Percentiles rank a stretch among this genome's conserved stretches.
Conservation (phyloP, 2,797 vertebrate genomes). For the Hippoglossus hippoglossus region DNA sequence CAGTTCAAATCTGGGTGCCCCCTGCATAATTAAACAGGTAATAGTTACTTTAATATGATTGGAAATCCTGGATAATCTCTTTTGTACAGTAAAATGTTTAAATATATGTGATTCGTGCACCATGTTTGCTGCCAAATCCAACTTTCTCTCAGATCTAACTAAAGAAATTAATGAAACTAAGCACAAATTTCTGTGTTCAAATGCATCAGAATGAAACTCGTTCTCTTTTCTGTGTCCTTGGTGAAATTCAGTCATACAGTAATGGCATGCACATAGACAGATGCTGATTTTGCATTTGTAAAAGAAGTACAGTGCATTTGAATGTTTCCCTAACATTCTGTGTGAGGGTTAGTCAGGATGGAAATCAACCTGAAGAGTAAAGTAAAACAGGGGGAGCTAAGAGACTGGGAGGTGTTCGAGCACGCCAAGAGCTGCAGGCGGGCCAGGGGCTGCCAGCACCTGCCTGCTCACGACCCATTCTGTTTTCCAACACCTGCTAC, state of each 20-base stretch:
- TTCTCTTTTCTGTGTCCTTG: not conserved
- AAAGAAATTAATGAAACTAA: too few species aligned
- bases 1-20: constrained; percentile 78
- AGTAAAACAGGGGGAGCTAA: not conserved
- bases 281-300: not conserved
- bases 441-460: constrained; percentile 24
- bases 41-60: too few species aligned
- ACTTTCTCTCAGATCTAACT: too few species aligned
- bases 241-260: not conserved
- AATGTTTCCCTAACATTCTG: not conserved
- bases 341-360: not conserved
- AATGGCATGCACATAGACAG: not conserved
- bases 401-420: not conserved
- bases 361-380: constrained; percentile 16
- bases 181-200: not conserved
- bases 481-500: constrained; percentile 17
- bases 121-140: too few species aligned
- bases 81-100: too few species aligned
- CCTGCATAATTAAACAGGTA: constrained; percentile 26
- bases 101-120: too few species aligned
- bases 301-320: not conserved
- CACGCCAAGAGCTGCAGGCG: constrained; percentile 1
- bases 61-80: too few species aligned
- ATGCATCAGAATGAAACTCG: not conserved
- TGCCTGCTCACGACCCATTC: constrained; percentile 13